Evolutionary conservation across 2,888 invertebrate genomes (phyloP).

Genomic region (Neria commutata): DNA sequence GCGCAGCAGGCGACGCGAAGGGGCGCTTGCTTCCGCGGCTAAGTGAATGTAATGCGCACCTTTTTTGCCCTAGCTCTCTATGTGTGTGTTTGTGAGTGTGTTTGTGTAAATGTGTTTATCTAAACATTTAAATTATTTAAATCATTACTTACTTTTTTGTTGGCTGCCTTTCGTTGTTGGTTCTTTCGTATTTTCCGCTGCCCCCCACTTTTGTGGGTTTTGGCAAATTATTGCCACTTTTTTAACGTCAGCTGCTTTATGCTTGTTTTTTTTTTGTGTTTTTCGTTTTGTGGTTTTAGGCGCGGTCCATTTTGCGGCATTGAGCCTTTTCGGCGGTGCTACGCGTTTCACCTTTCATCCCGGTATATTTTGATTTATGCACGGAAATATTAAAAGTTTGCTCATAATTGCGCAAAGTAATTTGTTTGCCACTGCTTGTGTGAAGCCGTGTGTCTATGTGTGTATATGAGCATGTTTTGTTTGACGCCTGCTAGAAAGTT

Average conservation of each 20-base stretch:
- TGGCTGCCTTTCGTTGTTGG: no score
- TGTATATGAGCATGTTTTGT: no score
- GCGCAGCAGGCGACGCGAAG: no score
- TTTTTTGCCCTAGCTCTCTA: neutral
- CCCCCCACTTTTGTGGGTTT: neutral
- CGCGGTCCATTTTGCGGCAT: neutral
- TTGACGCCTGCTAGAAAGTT: no score
- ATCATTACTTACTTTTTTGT: no score
- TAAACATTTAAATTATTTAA: constrained; percentile 47
- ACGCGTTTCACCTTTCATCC: no score
- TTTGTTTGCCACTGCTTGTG: no score
- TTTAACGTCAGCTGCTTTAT: neutral
- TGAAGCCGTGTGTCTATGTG: no score
- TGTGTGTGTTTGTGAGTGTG: neutral
- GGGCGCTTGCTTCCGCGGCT: no score
- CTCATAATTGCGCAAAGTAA: neutral
- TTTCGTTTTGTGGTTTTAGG: neutral
- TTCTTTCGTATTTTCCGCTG: neutral
- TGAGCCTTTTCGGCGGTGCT: no score
- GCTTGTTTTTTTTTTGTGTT: neutral
- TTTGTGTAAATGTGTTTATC: constrained; percentile 31
- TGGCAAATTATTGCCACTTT: neutral
- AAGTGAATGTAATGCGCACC: constrained; percentile 4
- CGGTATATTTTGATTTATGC: neutral
- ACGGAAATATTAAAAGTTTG: neutral